Evolutionary conservation across 2,797 vertebrate species (phyloP).

Genomic region (Hylomyscus alleni): DNA sequence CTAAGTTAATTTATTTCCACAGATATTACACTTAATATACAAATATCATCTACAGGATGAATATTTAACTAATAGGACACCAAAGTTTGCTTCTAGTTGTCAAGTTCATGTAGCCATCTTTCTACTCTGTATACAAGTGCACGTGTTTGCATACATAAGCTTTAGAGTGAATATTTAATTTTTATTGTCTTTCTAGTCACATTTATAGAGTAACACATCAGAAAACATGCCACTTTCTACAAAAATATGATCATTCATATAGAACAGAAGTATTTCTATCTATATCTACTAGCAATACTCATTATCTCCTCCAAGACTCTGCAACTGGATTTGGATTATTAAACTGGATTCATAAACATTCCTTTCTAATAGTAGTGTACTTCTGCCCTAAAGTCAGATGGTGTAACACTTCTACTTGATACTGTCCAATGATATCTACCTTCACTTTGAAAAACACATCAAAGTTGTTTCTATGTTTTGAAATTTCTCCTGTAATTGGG

Average conservation of each 20-base stretch:
- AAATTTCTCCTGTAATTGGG: not conserved
- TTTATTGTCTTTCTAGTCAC: not conserved
- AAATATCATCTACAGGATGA: not conserved
- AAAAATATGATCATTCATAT: not conserved
- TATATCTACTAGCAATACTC: not conserved
- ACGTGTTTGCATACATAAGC: not conserved
- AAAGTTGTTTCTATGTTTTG: not conserved
- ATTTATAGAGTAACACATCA: not conserved
- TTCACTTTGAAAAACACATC: not conserved
- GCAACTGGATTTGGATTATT: not conserved
- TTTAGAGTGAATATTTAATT: not conserved
- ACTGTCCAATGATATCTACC: not conserved
- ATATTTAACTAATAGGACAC: not conserved
- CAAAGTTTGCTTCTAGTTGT: not conserved
- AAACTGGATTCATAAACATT: not conserved
- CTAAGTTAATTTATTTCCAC: not conserved
- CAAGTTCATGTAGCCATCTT: not conserved
- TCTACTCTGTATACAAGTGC: not conserved
- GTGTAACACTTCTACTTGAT: not conserved
- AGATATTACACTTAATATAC: not conserved
- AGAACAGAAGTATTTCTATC: not conserved
- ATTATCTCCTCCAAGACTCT: not conserved
- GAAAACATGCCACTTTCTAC: not conserved
- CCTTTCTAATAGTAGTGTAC: not conserved
- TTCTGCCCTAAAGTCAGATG: not conserved